Conservation (phyloP, 2,797 vertebrate genomes). For the Danio albolineatus region DNA sequence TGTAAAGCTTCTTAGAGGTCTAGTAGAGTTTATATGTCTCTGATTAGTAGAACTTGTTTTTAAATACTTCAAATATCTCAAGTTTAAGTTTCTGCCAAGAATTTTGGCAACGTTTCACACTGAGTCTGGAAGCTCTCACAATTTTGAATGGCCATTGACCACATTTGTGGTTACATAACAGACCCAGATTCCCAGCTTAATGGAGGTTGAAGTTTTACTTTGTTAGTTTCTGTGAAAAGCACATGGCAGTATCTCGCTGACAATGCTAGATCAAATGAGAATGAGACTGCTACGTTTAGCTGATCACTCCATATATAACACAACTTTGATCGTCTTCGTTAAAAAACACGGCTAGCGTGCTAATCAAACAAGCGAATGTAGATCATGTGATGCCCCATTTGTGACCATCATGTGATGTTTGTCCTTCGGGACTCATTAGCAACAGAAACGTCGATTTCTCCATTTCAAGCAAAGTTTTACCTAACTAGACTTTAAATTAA, state of each 20-base stretch:
- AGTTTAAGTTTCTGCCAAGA: conserved; percentile 5
- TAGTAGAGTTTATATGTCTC: background rate
- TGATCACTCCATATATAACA: background rate
- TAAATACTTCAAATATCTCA: background rate
- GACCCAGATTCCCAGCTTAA: conserved; percentile 23
- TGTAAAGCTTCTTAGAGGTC: background rate
- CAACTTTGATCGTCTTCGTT: background rate
- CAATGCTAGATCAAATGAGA: background rate
- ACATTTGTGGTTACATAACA: conserved; percentile 33
- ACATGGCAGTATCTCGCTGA: background rate
- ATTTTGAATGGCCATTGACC: conserved; percentile 31
- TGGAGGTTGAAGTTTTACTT: conserved; percentile 2
- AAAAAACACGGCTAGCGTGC: conserved; percentile 7
- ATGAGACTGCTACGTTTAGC: background rate
- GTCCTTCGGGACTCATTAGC: conserved; percentile 17
- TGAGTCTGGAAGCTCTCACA: background rate
- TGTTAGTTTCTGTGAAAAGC: conserved; percentile 14
- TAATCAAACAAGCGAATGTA: conserved; percentile 23
- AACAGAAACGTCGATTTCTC: conserved; percentile 18
- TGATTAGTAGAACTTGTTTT: background rate
- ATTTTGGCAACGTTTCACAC: conserved; percentile 3
- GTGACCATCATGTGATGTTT: conserved; percentile 8
- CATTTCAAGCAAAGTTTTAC: conserved; percentile 32
- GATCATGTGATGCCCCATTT: conserved; percentile 29
- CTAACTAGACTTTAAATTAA: conserved; percentile 30